phyloP scores from a whole-genome alignment of 1,140 invertebrate genomes.

The Ostrea denselamellosa region DNA sequence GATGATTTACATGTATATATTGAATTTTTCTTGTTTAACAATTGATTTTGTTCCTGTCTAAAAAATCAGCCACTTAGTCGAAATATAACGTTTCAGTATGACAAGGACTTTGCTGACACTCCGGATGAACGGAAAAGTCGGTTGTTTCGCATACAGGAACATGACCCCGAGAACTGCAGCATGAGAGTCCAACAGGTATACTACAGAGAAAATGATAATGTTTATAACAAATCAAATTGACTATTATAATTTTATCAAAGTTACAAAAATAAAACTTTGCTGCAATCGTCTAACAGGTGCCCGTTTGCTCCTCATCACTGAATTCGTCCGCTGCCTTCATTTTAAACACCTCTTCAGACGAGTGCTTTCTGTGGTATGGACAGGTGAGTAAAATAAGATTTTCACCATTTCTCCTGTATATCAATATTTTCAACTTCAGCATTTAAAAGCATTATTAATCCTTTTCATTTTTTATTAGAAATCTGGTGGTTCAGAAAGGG shows the following conservation, averaged over 20 bases:
- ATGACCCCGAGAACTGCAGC: constrained; percentile 45
- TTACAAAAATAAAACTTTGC: neutral
- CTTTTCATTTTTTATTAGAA: constrained; percentile 40
- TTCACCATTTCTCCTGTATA: neutral
- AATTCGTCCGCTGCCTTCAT: constrained; percentile 58
- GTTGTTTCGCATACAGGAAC: constrained; percentile 64
- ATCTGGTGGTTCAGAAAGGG: constrained; percentile 58
- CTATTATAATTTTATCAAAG: no score
- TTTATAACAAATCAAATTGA: neutral
- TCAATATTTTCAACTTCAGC: neutral
- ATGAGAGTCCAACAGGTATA: constrained; percentile 61
- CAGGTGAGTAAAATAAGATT: constrained; percentile 37
- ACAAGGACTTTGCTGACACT: constrained; percentile 50
- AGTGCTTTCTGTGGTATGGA: constrained; percentile 60
- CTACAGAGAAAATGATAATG: neutral
- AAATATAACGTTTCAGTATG: constrained; percentile 57
- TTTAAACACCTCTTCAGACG: constrained; percentile 30
- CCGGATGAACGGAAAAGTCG: constrained; percentile 40
- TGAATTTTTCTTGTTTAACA: no score
- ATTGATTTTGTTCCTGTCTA: no score
- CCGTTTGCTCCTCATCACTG: constrained; percentile 41
- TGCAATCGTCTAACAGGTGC: neutral
- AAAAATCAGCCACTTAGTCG: neutral
- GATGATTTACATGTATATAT: no score
- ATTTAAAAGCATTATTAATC: neutral